phyloP scores from a whole-genome alignment of 2,797 vertebrate species.

The Melanotaenia parkinsoni region DNA sequence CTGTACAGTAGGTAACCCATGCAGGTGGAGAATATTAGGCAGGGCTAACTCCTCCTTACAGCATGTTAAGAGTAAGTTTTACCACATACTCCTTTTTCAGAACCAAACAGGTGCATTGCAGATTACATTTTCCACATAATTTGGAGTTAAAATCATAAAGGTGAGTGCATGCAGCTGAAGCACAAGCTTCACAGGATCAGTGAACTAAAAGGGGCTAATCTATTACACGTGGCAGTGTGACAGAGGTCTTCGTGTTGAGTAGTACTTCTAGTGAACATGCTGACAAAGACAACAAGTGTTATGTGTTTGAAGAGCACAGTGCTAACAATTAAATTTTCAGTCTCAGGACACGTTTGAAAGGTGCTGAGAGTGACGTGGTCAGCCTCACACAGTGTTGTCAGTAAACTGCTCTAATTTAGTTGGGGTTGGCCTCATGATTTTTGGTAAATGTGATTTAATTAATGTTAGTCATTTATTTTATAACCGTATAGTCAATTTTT shows the following conservation, averaged over 20 bases:
- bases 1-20: slow-evolving; percentile 41
- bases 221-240: slow-evolving; percentile 32
- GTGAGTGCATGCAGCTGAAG: slow-evolving; percentile 66
- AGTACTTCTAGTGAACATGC: slow-evolving; percentile 75
- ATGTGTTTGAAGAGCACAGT: slow-evolving; percentile 38
- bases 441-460: background rate
- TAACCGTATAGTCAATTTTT: too few species aligned
- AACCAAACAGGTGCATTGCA: slow-evolving; percentile 39
- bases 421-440: slow-evolving; percentile 3
- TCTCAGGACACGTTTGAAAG: slow-evolving; percentile 71
- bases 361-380: slow-evolving; percentile 56
- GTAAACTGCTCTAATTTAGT: slow-evolving; percentile 29
- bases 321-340: slow-evolving; percentile 22
- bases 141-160: slow-evolving; percentile 53
- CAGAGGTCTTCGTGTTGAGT: slow-evolving; percentile 36
- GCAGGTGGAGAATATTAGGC: slow-evolving; percentile 41
- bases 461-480: slow-evolving; percentile 5
- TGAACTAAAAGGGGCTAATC: slow-evolving; percentile 36
- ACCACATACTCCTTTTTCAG: slow-evolving; percentile 44
- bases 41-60: slow-evolving; percentile 7
- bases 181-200: slow-evolving; percentile 42
- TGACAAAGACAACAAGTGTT: slow-evolving; percentile 30
- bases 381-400: slow-evolving; percentile 29
- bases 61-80: slow-evolving; percentile 41
- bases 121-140: slow-evolving; percentile 17